phyloP scores from a whole-genome alignment of 2,113 vertebrate genomes.

The Tympanuchus pallidicinctus region DNA sequence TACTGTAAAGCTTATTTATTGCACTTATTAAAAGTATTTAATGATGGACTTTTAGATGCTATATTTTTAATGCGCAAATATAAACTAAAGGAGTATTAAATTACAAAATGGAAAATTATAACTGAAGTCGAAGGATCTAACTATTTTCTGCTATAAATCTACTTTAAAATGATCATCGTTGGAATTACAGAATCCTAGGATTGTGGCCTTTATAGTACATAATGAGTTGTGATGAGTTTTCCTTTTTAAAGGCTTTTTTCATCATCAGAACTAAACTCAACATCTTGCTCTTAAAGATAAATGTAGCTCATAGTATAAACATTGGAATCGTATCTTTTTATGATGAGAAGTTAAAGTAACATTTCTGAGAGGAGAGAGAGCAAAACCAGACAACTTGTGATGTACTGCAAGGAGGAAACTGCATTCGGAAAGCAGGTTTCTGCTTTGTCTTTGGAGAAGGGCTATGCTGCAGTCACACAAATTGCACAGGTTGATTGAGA shows the following conservation, averaged over 20 bases:
- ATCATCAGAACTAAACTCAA: slow-evolving; percentile 75
- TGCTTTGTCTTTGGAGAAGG: neutral
- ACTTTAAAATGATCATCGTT: slow-evolving; percentile 83
- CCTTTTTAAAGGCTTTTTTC: slow-evolving; percentile 80
- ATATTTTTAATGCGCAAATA: slow-evolving; percentile 95
- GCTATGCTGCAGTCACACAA: neutral
- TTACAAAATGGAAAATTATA: slow-evolving; percentile 93
- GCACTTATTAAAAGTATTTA: slow-evolving; percentile 97
- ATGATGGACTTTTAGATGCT: slow-evolving; percentile 96
- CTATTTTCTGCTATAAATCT: slow-evolving; percentile 95
- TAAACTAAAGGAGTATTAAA: slow-evolving; percentile 92
- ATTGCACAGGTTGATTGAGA: neutral
- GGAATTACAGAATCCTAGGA: slow-evolving; percentile 83
- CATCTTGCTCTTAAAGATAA: slow-evolving; percentile 80
- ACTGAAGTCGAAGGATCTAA: slow-evolving; percentile 93
- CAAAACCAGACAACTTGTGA: neutral
- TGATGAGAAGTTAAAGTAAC: slow-evolving; percentile 48
- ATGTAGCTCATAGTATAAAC: slow-evolving; percentile 70
- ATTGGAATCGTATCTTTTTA: slow-evolving; percentile 69
- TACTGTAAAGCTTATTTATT: slow-evolving; percentile 97
- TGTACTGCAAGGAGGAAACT: neutral
- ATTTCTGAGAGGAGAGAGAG: neutral
- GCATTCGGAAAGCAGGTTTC: neutral
- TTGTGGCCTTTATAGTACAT: slow-evolving; percentile 82
- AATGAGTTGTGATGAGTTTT: slow-evolving; percentile 84